phyloP scores from a whole-genome alignment of 2,113 vertebrate genomes.

The Calyptommatus sinebrachiatus region DNA sequence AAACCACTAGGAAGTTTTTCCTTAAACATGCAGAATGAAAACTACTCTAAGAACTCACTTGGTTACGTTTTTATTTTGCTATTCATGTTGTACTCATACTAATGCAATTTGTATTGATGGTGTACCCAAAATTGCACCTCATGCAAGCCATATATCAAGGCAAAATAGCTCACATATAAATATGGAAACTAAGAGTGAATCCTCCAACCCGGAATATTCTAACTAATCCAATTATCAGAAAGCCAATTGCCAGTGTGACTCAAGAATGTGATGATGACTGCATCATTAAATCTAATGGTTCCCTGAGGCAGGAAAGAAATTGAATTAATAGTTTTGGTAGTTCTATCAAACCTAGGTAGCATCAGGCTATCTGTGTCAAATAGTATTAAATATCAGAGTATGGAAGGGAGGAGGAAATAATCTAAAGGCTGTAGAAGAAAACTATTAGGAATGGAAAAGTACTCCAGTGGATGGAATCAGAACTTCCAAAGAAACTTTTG shows the following conservation, averaged over 20 bases:
- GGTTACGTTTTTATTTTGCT: background rate
- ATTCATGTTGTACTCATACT: background rate
- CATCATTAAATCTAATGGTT: constrained; percentile 65
- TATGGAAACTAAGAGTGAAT: constrained; percentile 52
- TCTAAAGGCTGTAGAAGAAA: constrained; percentile 31
- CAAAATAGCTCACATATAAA: constrained; percentile 43
- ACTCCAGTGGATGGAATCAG: constrained; percentile 3
- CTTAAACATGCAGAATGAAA: background rate
- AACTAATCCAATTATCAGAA: constrained; percentile 59
- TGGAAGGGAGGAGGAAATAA: constrained; percentile 37
- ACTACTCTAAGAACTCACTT: background rate
- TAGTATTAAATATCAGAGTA: constrained; percentile 38
- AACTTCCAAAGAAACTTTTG: constrained; percentile 32
- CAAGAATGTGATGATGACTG: constrained; percentile 43
- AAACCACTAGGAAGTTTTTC: background rate
- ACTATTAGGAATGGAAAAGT: constrained; percentile 26
- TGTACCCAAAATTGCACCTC: background rate
- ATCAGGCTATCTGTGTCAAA: constrained; percentile 39
- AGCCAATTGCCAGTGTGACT: constrained; percentile 51
- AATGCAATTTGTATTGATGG: background rate
- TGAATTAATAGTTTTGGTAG: constrained; percentile 55
- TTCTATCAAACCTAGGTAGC: constrained; percentile 51
- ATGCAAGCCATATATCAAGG: constrained; percentile 40
- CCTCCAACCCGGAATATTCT: constrained; percentile 39
- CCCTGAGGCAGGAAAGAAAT: constrained; percentile 55